Evolutionary conservation across 2,888 invertebrate genomes (phyloP), one percentile per base, ranked within the genome.

Genomic region (Amphipoea lucens): DNA sequence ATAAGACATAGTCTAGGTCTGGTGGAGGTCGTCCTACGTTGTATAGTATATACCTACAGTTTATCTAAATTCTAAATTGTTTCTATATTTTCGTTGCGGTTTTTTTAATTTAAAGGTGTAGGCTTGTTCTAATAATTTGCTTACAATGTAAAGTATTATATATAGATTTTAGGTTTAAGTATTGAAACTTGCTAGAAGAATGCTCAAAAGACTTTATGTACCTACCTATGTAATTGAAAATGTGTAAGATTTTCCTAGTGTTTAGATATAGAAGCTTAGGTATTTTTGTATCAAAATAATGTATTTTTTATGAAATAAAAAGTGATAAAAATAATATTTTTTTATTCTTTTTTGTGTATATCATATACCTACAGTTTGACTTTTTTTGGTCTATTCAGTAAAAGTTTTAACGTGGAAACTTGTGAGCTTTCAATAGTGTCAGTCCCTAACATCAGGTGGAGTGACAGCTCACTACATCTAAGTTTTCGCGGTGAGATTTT

Each of bases 191-290:
- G 20, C 0, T n/a, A 12, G 54, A 83, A 51, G 57, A 42, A 68
- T 69, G 63, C 57, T 80, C 67, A 80, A 67, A 79, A 82, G 83
- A 80, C 80, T 80, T 62, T 9, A 20, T 45, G 14, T 65, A 54
- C 5, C 9, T 76, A 45, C 11, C 11, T 65, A 48, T n/a, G 6
- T 51, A 70, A 81, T 45, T 51, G 11, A 40, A 40, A 57, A 60
- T 79, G 3, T 74, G n/a, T 67, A n/a, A 57, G 7, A 48, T 29
- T 48, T 48, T 65, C 17, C 12, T 63, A 82, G n/a, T 54, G 17
- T 40, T 3, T 42, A 60, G 40, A 45, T 17, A 4, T 4, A 67
- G 20, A 66, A 36, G 51, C 5, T 54, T 54, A 36, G 36, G 36
- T 36, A 54, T 40, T 62, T 80, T 80, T 80, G 67, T 76, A 62